Base-by-base conservation (phyloP, 2,888 invertebrate genomes). In the Mycogona germanica region DNA sequence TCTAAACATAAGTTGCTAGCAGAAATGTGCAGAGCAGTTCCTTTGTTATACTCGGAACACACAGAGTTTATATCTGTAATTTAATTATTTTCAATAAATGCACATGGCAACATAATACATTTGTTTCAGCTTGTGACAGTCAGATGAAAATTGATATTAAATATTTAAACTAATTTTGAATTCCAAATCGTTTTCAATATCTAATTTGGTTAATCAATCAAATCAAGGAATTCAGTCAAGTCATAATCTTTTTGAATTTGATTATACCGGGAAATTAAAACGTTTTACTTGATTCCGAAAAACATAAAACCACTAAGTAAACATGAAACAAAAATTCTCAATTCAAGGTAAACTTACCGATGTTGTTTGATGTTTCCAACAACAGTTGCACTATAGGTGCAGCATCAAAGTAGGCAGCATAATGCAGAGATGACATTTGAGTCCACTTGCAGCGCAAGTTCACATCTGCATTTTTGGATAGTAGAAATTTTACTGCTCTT, bases 351-450 rank as follows among this genome's bases (percentile, higher is more conserved):
- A 21, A 45, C 3, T 51, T 58, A 67, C 67, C 67, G 57, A 66
- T 58, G 38, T 66, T 64, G 60, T 66, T 64, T 35, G 64, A 63
- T 21, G 65, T 63, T 50, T 57, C 64, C 12, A 73, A 63, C 12
- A 73, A 63, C 28, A 68, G 61, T 59, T 66, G 65, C 28, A 72
- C 63, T 9, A 72, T 68, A 40, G 68, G 65, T 5, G 71, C 70
- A 14, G 72, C 72, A 63, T 74, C 73, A 62, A 74, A 74, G 60
- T 71, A 73, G 2, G 71, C 69, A 32, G 73, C 73, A 63, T 73
- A 74, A 61, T 74, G 74, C 29, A 74, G 62, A 28, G 73, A 69
- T 32, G 72, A 69, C 73, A 74, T 74, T 59, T 72, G 69, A 30
- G 73, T 73, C 74, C 74, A 74, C 17, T 71, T 64, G 59, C 73